phyloP scores from a whole-genome alignment of 1,140 invertebrate species.

The Neodiprion fabricii region DNA sequence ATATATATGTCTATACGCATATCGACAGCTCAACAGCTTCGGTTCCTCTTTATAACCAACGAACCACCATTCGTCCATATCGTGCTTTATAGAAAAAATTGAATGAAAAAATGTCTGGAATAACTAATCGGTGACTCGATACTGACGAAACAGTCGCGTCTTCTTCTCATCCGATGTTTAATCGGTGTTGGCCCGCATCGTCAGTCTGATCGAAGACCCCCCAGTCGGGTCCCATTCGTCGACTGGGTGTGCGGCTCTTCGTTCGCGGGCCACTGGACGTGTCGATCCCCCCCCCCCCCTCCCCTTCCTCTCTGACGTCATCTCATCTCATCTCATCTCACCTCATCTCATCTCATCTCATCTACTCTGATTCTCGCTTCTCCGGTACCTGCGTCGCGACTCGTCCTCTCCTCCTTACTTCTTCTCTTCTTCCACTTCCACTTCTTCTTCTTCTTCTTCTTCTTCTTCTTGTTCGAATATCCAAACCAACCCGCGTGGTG shows the following conservation, averaged over 20 bases:
- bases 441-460: not conserved
- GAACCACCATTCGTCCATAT: too few species aligned
- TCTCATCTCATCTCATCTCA: too few species aligned
- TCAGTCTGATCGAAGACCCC: slow-evolving; percentile 58
- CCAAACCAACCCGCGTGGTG: not conserved
- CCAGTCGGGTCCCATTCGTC: slow-evolving; percentile 36
- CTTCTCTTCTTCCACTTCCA: not conserved
- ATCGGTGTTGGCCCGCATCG: slow-evolving; percentile 54
- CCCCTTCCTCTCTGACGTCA: not conserved
- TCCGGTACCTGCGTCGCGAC: too few species aligned
- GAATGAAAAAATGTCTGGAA: too few species aligned
- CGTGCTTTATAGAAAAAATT: too few species aligned
- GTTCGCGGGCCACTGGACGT: too few species aligned
- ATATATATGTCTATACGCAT: too few species aligned
- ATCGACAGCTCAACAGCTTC: too few species aligned
- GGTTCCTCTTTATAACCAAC: too few species aligned
- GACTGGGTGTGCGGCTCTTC: not conserved
- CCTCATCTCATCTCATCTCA: too few species aligned
- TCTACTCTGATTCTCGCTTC: too few species aligned
- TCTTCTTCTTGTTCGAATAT: not conserved
- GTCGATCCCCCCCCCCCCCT: not conserved
- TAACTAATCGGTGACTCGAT: slow-evolving; percentile 43
- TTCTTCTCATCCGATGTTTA: slow-evolving; percentile 45
- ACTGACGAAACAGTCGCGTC: slow-evolving; percentile 43
- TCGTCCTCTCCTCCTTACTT: not conserved